Base-by-base conservation (phyloP, 2,888 invertebrate species). In the Tipula helvola region DNA sequence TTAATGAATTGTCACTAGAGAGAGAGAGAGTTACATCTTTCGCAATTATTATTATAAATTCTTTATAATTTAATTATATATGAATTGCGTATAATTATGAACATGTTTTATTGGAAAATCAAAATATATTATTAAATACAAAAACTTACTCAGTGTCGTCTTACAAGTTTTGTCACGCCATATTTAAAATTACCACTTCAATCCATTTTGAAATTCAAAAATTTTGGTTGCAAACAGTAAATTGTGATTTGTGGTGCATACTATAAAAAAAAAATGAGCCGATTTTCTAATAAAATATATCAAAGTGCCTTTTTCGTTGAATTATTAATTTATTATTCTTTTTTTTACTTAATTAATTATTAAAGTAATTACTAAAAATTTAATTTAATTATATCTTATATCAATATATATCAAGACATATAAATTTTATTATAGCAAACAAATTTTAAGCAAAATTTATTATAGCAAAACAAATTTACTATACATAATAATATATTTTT, bases 1-100 rank as follows among this genome's bases (percentile, higher is more conserved):
- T 86, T 86, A 16, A 86, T 86, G 86, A 86, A 86, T 86, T 86
- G 36, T 28, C 86, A 86, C 39, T 86, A 52, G n/a, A 39, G 10
- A 28, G 28, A 28, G 28, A 28, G 28, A 28, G 28, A 28, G 28
- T 28, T 5, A 28, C 71, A 71, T 28, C 10, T 18, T 52, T 16
- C 52, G 16, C 52, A 52, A 52, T 16, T 52, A 52, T 52, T 16
- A 16, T 3, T 52, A 2, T 52, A 52, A 52, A 71, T 71, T 71
- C 3, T 71, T 71, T 71, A 18, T 28, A 71, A 71, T 71, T 71
- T 28, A 71, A 71, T 57, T 57, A 57, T 7, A 57, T 57, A 18
- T 57, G 18, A 12, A 57, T 57, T 57, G 57, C 57, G 5, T 57
- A 57, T 57, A 57, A 16, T n/a, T 71, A 10, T 28, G 71, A 10